Base-by-base conservation (phyloP, 2,113 vertebrate species). In the Diglossa brunneiventris region DNA sequence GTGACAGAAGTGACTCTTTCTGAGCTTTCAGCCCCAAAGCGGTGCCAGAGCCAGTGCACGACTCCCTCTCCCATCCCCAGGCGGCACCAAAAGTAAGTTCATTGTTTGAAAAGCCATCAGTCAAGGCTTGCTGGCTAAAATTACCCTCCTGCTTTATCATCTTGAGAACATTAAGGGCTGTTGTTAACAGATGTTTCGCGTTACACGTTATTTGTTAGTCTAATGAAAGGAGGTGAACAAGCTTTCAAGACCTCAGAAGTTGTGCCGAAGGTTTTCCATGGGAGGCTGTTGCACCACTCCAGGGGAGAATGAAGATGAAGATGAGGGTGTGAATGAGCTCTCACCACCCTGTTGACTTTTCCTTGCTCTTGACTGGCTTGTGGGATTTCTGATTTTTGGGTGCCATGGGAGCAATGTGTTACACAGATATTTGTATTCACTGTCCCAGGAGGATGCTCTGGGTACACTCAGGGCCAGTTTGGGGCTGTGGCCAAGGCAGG, bases 131-230 rank as follows among this genome's bases (percentile, higher is more conserved):
- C 94, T 92, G 92, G 96, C 97, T 96, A 95, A 97, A 96, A 94
- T 97, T 78, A 68, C 95, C 90, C 84, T 95, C 93, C 90, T 56
- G 56, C 81, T 91, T 97, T 97, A 96, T 97, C 98, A 98, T 98
- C 97, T 98, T 97, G 97, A 98, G 97, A 95, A 94, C 97, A 97
- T 98, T 97, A 97, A 93, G 96, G 96, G 96, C 98, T 95, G 97
- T 96, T 94, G 97, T 96, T 85, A 92, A 96, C 98, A 98, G 97
- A 91, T 98, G 98, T 97, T 98, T 98, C 91, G 80, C n/a, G 95
- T 98, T 98, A 98, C 90, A 96, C 88, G 53, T 96, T 98, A 98
- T 98, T 98, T 98, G 98, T 98, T 98, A 98, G 97, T 98, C 97
- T 98, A 98, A 98, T 98, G 98, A 97, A 98, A 98, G 97, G 97